Conservation (phyloP, 64 coral and sea anemone genomes). For the Platygyra sinensis region DNA sequence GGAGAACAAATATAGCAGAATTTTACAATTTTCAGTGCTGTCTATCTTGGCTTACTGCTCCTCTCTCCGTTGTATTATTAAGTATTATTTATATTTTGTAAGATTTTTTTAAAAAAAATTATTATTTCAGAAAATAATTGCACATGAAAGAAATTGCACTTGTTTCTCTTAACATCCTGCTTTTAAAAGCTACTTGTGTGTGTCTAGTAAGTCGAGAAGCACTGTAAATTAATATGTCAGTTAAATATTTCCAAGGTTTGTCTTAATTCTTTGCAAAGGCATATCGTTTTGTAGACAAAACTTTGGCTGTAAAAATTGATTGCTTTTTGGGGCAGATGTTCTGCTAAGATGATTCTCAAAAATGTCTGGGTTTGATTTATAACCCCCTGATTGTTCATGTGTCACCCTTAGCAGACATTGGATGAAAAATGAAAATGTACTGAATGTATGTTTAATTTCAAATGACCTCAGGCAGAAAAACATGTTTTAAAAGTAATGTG, state of each 20-base stretch:
- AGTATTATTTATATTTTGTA: no score
- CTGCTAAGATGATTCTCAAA: background rate
- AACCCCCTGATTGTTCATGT: conserved; percentile 18
- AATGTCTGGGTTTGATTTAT: conserved; percentile 24
- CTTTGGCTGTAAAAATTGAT: conserved; percentile 44
- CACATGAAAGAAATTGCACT: no score
- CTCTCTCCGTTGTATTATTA: no score
- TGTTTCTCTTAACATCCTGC: no score
- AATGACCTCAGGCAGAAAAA: conserved; percentile 8
- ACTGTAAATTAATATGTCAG: background rate
- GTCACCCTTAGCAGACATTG: background rate
- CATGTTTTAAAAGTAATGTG: background rate
- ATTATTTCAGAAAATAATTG: no score
- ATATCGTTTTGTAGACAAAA: background rate
- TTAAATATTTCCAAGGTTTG: background rate
- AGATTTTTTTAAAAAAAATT: no score
- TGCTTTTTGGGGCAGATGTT: conserved; percentile 41
- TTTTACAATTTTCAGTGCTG: background rate
- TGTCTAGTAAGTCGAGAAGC: background rate
- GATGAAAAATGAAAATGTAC: background rate
- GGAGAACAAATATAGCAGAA: background rate
- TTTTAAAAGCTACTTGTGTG: background rate
- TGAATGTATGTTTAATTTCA: background rate
- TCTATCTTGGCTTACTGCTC: no score
- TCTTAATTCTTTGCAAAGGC: background rate